Percentiles rank a stretch among this genome's conserved stretches.
phyloP scores from a whole-genome alignment of 1,140 invertebrate species.

The Adelges cooleyi region DNA sequence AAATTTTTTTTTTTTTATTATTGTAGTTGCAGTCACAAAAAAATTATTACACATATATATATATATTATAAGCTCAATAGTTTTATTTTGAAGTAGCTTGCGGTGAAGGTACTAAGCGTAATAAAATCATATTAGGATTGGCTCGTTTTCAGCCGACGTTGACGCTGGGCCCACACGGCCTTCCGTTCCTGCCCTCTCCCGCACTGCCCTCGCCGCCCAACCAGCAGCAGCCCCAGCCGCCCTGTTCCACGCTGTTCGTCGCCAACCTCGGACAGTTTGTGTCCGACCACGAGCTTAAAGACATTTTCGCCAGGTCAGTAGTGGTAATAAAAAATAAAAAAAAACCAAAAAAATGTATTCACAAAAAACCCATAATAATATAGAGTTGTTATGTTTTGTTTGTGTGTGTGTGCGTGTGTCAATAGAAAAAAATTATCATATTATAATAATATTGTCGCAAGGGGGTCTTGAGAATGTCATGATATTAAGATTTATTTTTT shows the following conservation, averaged over 20 bases:
- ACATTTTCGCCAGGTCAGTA: conserved; percentile 89
- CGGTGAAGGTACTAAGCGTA: conserved; percentile 26
- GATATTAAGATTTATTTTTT: no score
- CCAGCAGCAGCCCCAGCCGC: conserved; percentile 57
- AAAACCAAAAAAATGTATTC: background rate
- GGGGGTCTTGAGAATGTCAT: no score
- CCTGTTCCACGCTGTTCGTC: conserved; percentile 94
- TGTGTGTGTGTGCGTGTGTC: conserved; percentile 33
- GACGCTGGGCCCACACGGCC: conserved; percentile 24
- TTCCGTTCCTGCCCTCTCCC: conserved; percentile 65
- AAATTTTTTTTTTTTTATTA: no score
- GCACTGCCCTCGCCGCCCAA: conserved; percentile 76
- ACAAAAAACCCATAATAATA: no score
- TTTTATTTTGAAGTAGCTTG: background rate
- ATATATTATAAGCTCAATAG: no score
- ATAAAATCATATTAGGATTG: conserved; percentile 29
- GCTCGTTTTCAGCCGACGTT: conserved; percentile 28
- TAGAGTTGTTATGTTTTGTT: conserved; percentile 33
- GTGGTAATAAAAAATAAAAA: background rate
- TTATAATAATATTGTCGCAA: no score
- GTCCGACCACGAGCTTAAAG: conserved; percentile 92
- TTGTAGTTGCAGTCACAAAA: no score
- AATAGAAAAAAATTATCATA: no score
- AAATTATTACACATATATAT: no score
- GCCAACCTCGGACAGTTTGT: conserved; percentile 92